Base-by-base conservation (phyloP, 2,888 invertebrate genomes). In the Cyclophora albipunctata region DNA sequence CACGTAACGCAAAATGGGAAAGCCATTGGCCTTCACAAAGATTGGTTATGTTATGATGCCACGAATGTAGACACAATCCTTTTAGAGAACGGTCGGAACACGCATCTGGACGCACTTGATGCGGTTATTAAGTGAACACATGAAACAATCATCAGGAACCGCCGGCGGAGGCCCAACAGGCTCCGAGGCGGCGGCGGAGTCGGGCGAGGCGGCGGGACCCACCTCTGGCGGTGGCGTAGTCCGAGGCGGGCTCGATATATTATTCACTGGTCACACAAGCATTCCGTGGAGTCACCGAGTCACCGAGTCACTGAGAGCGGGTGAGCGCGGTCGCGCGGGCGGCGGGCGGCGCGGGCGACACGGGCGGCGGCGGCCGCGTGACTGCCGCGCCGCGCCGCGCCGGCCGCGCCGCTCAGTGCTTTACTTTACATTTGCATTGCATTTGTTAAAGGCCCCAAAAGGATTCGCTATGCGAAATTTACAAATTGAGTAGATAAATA, bases 161-260 rank as follows among this genome's bases (percentile, higher is more conserved):
- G 37, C 37, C 37, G 4, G 4, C 37, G 37, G 4, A 5, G 4
- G 37, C 5, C 37, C 37, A 37, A 37, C 37, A 37, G 37, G 5
- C 20, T 20, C 37, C 37, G 37, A 1, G 37, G 37, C 37, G 4
- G 37, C 37, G 37, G 37, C 48, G 42, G 47, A 35, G 53, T 46
- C 52, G 53, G 49, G 37, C 37, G 37, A 37, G 4, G 2, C 37
- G 5, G 37, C 37, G 62, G 42, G 50, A 72, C 73, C 64, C 60
- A 81, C 83, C 81, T 80, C 69, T 66, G 72, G 73, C 80, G 75
- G 76, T 73, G 79, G 71, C 75, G 71, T 75, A 70, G 68, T 69
- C 71, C 60, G 67, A 67, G 69, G 69, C 66, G 69, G 71, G 73
- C 70, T 58, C 68, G 69, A 66, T 71, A 58, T 69, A 70, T 70